A percentile compares a stretch with the other conserved stretches of the same genome.
phyloP scores from a whole-genome alignment of 2,888 invertebrate species.

The Drosophila prostipennis region DNA sequence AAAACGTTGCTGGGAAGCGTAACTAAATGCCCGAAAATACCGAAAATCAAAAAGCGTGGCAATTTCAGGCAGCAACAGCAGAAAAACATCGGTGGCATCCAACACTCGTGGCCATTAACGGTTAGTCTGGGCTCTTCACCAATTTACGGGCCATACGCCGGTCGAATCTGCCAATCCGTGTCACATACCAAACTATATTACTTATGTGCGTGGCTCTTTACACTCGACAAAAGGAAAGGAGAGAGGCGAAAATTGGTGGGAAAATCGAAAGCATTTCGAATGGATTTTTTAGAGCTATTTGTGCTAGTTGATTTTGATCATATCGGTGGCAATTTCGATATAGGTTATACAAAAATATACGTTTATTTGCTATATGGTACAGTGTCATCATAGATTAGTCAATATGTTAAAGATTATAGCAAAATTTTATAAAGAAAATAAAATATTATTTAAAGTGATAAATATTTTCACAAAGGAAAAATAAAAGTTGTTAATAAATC shows the following conservation, averaged over 20 bases:
- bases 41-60: conserved; percentile 73
- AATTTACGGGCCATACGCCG: conserved; percentile 46
- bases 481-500: too few relatives aligned
- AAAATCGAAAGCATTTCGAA: conserved; percentile 36
- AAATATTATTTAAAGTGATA: too few relatives aligned
- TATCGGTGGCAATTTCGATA: background rate
- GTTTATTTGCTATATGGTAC: background rate
- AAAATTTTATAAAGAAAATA: too few relatives aligned
- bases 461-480: too few relatives aligned
- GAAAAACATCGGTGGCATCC: conserved; percentile 15
- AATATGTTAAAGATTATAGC: too few relatives aligned
- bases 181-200: conserved; percentile 42
- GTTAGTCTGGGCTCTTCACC: conserved; percentile 63
- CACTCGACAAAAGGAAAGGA: conserved; percentile 22
- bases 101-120: conserved; percentile 67
- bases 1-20: conserved; percentile 35
- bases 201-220: conserved; percentile 35
- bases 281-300: background rate
- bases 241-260: conserved; percentile 7
- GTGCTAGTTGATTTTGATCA: background rate
- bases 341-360: background rate
- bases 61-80: conserved; percentile 25
- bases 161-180: conserved; percentile 42
- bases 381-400: too few relatives aligned
- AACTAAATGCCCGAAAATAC: conserved; percentile 49